Evolutionary conservation across 2,113 vertebrate species (phyloP), one percentile per base, ranked within the genome.

Genomic region (Acanthisitta chloris): DNA sequence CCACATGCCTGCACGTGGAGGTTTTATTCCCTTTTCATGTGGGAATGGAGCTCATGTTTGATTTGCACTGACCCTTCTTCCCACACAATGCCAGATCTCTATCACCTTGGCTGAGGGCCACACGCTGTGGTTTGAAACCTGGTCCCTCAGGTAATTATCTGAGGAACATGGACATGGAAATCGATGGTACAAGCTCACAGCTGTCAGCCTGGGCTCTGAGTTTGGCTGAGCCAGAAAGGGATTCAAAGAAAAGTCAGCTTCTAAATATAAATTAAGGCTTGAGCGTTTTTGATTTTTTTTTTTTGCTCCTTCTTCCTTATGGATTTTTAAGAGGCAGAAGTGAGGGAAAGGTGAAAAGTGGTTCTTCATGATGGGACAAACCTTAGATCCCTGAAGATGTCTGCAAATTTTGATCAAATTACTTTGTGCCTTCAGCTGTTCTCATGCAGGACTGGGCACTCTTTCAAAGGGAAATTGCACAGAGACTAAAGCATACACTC

Each of bases 381-480:
- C 46, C 43, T 78, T 70, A 74, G 72, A 74, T 90, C 76, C 76
- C 64, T 81, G 55, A 92, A 86, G 59, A 92, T 57, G 43, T 59
- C 73, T 89, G 81, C 81, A 81, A 87, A 76, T 81, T 74, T 57
- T 10, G 17, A 59, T 91, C 73, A 59, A 81, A 84, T 92, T 59
- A 89, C 62, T 85, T 51, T 40, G 81, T 92, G 66, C 89, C 73
- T 91, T 94, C 91, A 95, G 92, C 72, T 94, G 92, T 77, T 92
- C 83, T 92, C 76, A 58, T 28, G 72, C 76, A 95, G 92, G 69
- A 88, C 86, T 88, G 91, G 94, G 96, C 91, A 79, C 43, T 61
- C 76, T 83, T 92, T 96, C 95, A 95, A 95, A 83, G 95, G 92
- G 94, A 95, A 95, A 92, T 69, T 94, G 83, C 88, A 67, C 40